phyloP scores from a whole-genome alignment of 2,797 vertebrate species.

The Parauchenoglanis ngamensis region DNA sequence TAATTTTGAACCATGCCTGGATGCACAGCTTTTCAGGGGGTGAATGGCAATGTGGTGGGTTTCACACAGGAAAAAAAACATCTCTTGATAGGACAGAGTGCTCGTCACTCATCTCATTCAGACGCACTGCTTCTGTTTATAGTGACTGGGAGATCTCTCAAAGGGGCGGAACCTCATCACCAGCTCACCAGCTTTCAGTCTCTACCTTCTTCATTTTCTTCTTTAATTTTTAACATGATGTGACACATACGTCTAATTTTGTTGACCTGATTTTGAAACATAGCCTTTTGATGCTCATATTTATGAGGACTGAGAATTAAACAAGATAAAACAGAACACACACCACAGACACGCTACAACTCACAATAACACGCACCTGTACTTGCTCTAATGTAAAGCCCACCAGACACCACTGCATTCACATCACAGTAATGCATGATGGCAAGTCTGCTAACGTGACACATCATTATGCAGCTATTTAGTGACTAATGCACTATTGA shows the following conservation, averaged over 20 bases:
- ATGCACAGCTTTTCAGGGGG: neutral
- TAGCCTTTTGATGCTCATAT: neutral
- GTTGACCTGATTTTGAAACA: neutral
- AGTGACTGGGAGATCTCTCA: neutral
- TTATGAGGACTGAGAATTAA: neutral
- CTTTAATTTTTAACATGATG: neutral
- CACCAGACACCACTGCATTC: neutral
- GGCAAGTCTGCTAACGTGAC: neutral
- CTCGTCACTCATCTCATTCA: neutral
- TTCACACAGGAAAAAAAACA: neutral
- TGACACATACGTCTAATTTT: neutral
- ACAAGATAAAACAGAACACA: neutral
- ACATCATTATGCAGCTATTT: neutral
- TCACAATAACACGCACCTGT: neutral
- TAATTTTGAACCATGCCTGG: neutral
- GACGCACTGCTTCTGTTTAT: neutral
- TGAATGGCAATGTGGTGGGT: neutral
- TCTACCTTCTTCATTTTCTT: neutral
- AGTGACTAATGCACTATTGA: neutral
- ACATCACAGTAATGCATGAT: neutral
- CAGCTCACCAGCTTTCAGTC: neutral
- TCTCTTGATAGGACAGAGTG: neutral
- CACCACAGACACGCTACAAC: neutral
- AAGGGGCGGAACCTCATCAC: neutral
- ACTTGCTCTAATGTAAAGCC: neutral